Conservation (phyloP, 2,888 invertebrate genomes). For the Myathropa florea region DNA sequence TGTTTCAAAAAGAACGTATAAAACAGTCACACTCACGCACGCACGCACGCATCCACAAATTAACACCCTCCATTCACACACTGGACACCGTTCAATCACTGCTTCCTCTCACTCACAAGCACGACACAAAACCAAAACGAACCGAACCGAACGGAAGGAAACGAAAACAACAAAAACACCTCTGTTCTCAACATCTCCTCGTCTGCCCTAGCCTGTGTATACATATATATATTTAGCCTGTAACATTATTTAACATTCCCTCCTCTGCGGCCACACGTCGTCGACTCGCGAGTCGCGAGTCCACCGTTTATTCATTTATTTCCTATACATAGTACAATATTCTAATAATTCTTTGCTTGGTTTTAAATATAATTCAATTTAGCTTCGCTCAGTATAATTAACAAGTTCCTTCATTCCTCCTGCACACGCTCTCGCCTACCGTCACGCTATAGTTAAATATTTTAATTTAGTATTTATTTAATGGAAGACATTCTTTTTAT, state of each 20-base stretch:
- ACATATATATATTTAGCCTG: slow-evolving; percentile 26
- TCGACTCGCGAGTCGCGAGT: no score
- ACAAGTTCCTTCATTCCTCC: slow-evolving; percentile 38
- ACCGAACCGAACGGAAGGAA: not conserved
- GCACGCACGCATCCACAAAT: not conserved
- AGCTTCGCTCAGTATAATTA: slow-evolving; percentile 69
- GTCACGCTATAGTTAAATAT: slow-evolving; percentile 56
- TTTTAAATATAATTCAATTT: slow-evolving; percentile 53
- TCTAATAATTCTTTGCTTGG: slow-evolving; percentile 37
- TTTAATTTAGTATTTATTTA: slow-evolving; percentile 77
- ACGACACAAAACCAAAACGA: not conserved
- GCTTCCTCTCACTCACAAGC: not conserved
- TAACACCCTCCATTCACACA: slow-evolving; percentile 42
- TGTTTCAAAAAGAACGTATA: slow-evolving; percentile 43
- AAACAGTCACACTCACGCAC: slow-evolving; percentile 40
- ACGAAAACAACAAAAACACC: slow-evolving; percentile 20
- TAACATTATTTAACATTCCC: slow-evolving; percentile 60
- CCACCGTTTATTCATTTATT: no score
- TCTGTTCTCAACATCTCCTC: slow-evolving; percentile 4
- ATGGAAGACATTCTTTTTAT: slow-evolving; percentile 81
- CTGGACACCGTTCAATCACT: slow-evolving; percentile 53
- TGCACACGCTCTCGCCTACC: not conserved
- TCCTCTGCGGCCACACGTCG: no score
- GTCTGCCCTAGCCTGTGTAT: slow-evolving; percentile 25
- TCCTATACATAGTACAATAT: slow-evolving; percentile 67